A percentile compares a stretch with the other conserved stretches of the same genome.
Conservation (phyloP, 1,140 invertebrate species). For the Drosophila pallidifrons region DNA sequence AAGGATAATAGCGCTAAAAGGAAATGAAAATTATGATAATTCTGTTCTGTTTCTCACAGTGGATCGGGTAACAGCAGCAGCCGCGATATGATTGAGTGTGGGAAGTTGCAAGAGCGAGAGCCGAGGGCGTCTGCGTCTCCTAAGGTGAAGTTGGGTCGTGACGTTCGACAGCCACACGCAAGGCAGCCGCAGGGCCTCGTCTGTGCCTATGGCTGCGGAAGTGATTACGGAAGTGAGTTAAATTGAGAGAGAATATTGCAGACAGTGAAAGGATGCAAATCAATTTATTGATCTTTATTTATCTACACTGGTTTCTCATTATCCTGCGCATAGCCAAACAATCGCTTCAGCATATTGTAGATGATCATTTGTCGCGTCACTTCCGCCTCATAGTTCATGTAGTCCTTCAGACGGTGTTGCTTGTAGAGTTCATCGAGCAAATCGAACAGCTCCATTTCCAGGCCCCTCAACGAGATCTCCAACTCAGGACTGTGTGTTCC, state of each 20-base stretch:
- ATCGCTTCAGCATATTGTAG: slow-evolving; percentile 78
- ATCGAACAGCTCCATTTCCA: slow-evolving; percentile 75
- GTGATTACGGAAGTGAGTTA: slow-evolving; percentile 66
- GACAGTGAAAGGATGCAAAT: slow-evolving; percentile 56
- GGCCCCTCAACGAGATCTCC: slow-evolving; percentile 56
- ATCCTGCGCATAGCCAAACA: slow-evolving; percentile 73
- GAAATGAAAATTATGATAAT: slow-evolving; percentile 84
- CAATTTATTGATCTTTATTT: slow-evolving; percentile 51
- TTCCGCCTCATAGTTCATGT: slow-evolving; percentile 79
- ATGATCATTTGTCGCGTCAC: slow-evolving; percentile 82
- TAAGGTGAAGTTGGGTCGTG: slow-evolving; percentile 28
- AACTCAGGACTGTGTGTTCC: slow-evolving; percentile 72
- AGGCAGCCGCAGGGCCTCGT: slow-evolving; percentile 53
- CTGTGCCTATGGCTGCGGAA: slow-evolving; percentile 49
- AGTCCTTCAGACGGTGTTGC: slow-evolving; percentile 72
- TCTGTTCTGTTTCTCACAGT: slow-evolving; percentile 69
- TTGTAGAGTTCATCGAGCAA: slow-evolving; percentile 70
- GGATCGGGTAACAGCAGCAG: slow-evolving; percentile 71
- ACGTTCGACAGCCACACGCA: slow-evolving; percentile 79
- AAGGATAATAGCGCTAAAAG: slow-evolving; percentile 79
- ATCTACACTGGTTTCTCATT: slow-evolving; percentile 11
- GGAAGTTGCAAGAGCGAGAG: slow-evolving; percentile 50
- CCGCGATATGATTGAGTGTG: slow-evolving; percentile 73
- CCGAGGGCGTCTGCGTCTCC: slow-evolving; percentile 46
- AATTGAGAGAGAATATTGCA: slow-evolving; percentile 42